These are phyloP conservation scores for Trachurus trachurus DNA, from an alignment of 2,797 vertebrate species.

Conservation along the genomic window DNA sequence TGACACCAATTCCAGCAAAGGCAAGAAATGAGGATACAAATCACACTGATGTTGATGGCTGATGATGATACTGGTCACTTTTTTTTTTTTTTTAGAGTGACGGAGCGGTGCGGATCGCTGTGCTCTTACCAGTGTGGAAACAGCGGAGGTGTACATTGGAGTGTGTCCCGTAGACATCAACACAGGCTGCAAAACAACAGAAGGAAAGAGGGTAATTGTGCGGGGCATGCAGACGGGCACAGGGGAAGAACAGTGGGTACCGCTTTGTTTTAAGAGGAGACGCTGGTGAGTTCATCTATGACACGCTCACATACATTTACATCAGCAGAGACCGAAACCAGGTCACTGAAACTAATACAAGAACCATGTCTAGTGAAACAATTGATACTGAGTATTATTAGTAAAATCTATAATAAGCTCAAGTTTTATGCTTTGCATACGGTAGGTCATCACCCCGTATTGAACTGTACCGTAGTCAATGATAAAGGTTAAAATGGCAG, in stretches of 20 bases:
- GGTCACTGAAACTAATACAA: not conserved
- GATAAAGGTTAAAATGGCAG: not conserved
- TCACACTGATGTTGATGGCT: conserved; percentile 55
- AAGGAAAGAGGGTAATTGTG: conserved; percentile 77
- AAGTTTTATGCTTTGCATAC: not conserved
- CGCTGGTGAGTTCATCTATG: conserved; percentile 15
- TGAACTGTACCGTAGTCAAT: not conserved
- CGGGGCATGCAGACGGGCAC: conserved; percentile 39
- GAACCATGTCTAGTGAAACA: not conserved
- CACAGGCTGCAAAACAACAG: conserved; percentile 88
- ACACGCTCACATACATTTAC: conserved; percentile 5
- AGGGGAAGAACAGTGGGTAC: conserved; percentile 35
- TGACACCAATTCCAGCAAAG: conserved; percentile 35
- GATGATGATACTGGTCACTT: conserved; percentile 53
- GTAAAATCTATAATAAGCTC: not conserved
- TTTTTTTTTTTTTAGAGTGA: conserved; percentile 35
- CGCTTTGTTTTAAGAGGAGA: conserved; percentile 1
- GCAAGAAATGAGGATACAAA: conserved; percentile 47
- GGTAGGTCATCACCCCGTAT: not conserved
- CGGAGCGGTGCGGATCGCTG: conserved; percentile 38
- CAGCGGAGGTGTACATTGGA: conserved; percentile 89
- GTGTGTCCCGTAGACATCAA: conserved; percentile 90
- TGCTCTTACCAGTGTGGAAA: conserved; percentile 89
- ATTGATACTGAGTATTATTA: conserved; percentile 1
- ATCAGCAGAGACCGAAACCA: conserved; percentile 4